Evolutionary conservation across 2,888 invertebrate genomes (phyloP), one percentile per base, ranked within the genome.

Genomic region (Halictus ligatus): DNA sequence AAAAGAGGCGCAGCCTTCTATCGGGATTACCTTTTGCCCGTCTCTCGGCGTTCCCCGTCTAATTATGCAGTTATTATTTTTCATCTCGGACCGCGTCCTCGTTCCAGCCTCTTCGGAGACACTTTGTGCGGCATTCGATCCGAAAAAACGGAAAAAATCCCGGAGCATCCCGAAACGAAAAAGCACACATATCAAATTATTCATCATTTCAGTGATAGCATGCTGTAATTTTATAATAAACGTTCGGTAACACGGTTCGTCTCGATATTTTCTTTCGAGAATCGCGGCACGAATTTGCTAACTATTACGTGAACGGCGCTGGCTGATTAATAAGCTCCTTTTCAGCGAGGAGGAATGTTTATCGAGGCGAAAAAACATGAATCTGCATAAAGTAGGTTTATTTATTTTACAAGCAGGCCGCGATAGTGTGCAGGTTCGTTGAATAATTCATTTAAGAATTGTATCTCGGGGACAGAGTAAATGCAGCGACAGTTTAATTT

Each of bases 31-130:
- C 69, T 69, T 35, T 69, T 69, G 35, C 40, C 21, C 35, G 40
- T 69, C 18, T 40, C 18, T 40, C 12, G 1, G 21, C 21, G 40
- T 21, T 69, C 7, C 35, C 12, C 10, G 69, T 12, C 5, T 69
- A 69, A 69, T 69, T 69, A 69, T 69, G 69, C 69, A 35, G 21
- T 35, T 69, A 40, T 69, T 40, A 40, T 69, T 40, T 69, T 69
- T 69, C 18, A 40, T 69, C 40, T 35, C 40, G 64, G 29, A 29
- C 5, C 15, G 7, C 15, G 18, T 18, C 35, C 18, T 64, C 29
- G 10, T 58, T 58, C 58, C 58, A 4, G n/a, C 58, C n/a, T 18
- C 18, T 18, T 29, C 64, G 18, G 8, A 8, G 29, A 64, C 18
- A 18, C 15, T 29, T 18, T 29, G 2, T 18, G 18, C n/a, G n/a